A percentile compares a stretch with the other conserved stretches of the same genome.
These are phyloP conservation scores for Aporrectodea caliginosa DNA, from an alignment of 1,140 invertebrate species.

Conservation along the genomic window DNA sequence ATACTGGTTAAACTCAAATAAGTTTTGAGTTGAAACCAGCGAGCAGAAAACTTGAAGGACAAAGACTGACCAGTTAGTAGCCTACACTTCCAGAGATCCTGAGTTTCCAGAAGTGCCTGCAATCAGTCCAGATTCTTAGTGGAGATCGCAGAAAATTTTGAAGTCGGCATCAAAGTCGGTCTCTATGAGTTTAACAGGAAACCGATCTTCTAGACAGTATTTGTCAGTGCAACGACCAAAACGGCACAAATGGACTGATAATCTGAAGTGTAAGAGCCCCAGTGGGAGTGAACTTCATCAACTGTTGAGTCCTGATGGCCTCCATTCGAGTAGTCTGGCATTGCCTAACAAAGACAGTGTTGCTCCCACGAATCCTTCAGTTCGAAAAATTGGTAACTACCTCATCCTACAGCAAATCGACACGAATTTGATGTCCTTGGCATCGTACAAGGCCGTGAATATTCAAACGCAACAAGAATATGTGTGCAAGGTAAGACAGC, in stretches of 20 bases:
- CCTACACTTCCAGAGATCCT: no score
- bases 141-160: no score
- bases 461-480: background rate
- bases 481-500: background rate
- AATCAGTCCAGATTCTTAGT: no score
- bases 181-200: background rate
- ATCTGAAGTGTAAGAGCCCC: background rate
- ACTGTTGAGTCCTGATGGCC: background rate
- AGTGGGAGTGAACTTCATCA: background rate
- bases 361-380: background rate
- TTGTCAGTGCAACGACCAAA: background rate
- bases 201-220: background rate
- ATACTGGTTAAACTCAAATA: no score
- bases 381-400: background rate
- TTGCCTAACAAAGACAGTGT: background rate
- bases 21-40: no score
- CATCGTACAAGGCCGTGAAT: background rate
- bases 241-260: background rate
- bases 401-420: background rate
- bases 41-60: no score
- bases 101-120: no score
- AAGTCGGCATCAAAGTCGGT: no score
- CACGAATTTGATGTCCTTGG: background rate
- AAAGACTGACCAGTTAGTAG: no score
- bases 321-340: background rate